phyloP scores from a whole-genome alignment of 2,113 vertebrate genomes.

The Cyphomyrus discorhynchus region DNA sequence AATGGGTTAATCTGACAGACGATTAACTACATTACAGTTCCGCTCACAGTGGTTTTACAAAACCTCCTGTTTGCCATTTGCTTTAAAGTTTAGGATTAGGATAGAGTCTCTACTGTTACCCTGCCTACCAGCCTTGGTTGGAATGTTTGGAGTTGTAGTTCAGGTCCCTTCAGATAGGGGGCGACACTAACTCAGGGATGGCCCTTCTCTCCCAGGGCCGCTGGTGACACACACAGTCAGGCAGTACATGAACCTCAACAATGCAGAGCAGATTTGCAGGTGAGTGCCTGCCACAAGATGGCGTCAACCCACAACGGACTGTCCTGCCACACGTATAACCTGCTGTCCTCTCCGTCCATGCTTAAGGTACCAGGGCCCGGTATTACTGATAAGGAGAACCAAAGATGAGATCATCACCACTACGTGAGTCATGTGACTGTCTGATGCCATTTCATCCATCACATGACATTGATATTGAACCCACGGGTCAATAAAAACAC shows the following conservation, averaged over 20 bases:
- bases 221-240: constrained; percentile 80
- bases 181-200: background rate
- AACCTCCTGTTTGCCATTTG: background rate
- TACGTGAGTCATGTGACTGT: constrained; percentile 60
- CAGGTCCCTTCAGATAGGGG: background rate
- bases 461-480: background rate
- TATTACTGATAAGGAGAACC: constrained; percentile 79
- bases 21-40: background rate
- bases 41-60: background rate
- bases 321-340: background rate
- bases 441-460: background rate
- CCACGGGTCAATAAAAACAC: background rate
- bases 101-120: background rate
- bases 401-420: constrained; percentile 90
- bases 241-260: constrained; percentile 85
- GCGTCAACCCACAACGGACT: background rate
- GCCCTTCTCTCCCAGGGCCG: constrained; percentile 52
- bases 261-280: constrained; percentile 83
- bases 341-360: background rate
- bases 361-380: constrained; percentile 78
- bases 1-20: background rate
- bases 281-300: constrained; percentile 39
- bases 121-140: background rate
- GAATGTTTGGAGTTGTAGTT: background rate
- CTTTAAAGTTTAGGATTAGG: background rate